A percentile compares a stretch with the other conserved stretches of the same genome.
Conservation (phyloP, 2,797 vertebrate species). For the Peromyscus nudipes region DNA sequence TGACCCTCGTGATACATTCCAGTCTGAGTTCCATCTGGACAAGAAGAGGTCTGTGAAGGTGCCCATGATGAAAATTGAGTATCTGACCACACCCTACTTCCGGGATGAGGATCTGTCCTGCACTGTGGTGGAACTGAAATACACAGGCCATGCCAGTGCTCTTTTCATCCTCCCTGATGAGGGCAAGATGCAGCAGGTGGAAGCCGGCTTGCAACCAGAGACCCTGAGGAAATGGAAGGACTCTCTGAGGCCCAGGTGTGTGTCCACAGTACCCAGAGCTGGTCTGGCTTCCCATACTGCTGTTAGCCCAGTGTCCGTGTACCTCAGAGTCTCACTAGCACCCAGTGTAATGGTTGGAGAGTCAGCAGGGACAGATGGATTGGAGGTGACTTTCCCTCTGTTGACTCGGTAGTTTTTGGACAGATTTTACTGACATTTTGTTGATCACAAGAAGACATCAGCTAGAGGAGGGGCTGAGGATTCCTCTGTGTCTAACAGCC, state of each 20-base stretch:
- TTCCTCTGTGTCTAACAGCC: too few relatives aligned
- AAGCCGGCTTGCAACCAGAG: constrained; percentile 88
- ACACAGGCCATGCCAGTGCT: constrained; percentile 79
- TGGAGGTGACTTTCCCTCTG: too few relatives aligned
- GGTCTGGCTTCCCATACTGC: rapidly evolving
- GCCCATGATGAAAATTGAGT: constrained; percentile 92
- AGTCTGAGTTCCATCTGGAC: constrained; percentile 89
- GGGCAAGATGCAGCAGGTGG: constrained; percentile 91
- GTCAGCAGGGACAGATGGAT: rapidly evolving
- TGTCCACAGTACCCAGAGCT: rapidly evolving
- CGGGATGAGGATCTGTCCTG: constrained; percentile 89
- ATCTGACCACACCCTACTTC: constrained; percentile 88
- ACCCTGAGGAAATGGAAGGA: constrained; percentile 88
- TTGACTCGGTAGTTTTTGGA: too few relatives aligned
- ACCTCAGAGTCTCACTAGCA: rapidly evolving
- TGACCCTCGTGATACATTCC: constrained; percentile 39
- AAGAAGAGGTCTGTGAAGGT: constrained; percentile 88
- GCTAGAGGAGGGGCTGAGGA: too few relatives aligned
- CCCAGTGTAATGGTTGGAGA: rapidly evolving
- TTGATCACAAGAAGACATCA: too few relatives aligned
- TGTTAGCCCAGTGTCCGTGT: rapidly evolving
- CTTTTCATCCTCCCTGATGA: constrained; percentile 86
- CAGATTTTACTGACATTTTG: too few relatives aligned
- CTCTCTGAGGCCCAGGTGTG: constrained; percentile 75
- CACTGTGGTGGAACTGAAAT: constrained; percentile 90